Base-by-base conservation (phyloP, 92 coral and sea anemone genomes). In the Montipora capitata region DNA sequence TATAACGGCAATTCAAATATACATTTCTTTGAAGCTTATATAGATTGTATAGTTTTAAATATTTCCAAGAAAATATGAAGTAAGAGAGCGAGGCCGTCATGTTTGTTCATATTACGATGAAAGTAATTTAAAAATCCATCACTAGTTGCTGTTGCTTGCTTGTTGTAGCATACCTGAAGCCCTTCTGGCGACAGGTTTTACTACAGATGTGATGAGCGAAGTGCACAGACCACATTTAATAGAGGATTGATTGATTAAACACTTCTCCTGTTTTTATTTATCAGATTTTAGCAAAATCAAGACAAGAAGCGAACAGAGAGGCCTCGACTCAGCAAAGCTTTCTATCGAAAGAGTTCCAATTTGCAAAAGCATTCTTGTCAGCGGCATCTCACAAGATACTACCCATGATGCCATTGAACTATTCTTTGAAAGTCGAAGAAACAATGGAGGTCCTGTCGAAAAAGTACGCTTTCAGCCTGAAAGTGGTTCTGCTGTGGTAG, bases 371-470 rank as follows among this genome's bases (percentile, higher is more conserved):
- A 88, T 96, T 51, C 77, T 89, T 38, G 97, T 96, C 76, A 84
- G 85, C 69, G 96, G 93, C 43, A 68, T 96, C 10, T 75, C 97
- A 16, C 48, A 78, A 1, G 54, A 87, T 49, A 86, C 95, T 64
- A 96, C 97, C 74, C 80, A 58, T 40, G 99, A 96, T 85, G 85
- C 90, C 52, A 64, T 96, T 58, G 85, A 84, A 49, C 76, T 86
- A 82, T 92, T 89, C 81, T 96, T 96, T 73, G 95, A 94, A 76
- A 87, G 82, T 64, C 91, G 39, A 56, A 78, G 87, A 68, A 93
- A 89, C 82, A 79, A 80, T 17, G 97, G 97, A 49, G 99, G 89
- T 27, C 84, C 88, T 51, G 94, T 96, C 39, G 18, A 86, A 12
- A 78, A 52, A 5, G 89, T 94, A 2, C 65, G 78, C 35, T 91